phyloP scores from a whole-genome alignment of 2,888 invertebrate species.

The Polyploca ridens region DNA sequence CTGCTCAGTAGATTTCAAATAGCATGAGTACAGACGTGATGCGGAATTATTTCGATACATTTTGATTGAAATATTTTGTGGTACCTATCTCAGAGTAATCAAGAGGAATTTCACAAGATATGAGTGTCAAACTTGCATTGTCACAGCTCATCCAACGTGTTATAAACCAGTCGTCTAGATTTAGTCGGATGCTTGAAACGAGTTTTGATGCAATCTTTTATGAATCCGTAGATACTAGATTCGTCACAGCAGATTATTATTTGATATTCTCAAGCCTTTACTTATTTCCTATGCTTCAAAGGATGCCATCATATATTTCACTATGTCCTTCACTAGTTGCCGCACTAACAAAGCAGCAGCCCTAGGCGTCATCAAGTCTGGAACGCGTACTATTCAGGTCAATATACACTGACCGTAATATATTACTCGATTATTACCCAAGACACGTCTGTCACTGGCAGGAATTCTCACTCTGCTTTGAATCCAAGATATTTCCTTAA shows the following conservation, averaged over 20 bases:
- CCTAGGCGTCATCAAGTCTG: constrained; percentile 62
- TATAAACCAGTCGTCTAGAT: background rate
- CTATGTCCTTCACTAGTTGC: constrained; percentile 15
- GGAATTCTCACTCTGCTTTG: constrained; percentile 1
- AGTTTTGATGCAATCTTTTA: background rate
- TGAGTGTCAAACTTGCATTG: too few species aligned
- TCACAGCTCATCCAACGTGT: too few species aligned
- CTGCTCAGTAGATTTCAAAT: background rate
- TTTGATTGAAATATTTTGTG: too few species aligned
- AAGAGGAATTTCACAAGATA: too few species aligned
- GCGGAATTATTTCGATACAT: too few species aligned
- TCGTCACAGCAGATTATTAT: too few species aligned
- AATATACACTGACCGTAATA: constrained; percentile 61
- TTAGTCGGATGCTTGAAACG: background rate
- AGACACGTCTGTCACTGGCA: constrained; percentile 21
- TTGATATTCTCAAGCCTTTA: too few species aligned
- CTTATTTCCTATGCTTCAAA: background rate
- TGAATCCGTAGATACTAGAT: background rate
- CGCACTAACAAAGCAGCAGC: constrained; percentile 24
- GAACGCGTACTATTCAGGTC: constrained; percentile 60
- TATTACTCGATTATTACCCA: constrained; percentile 34
- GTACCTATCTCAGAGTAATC: too few species aligned
- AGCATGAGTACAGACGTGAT: too few species aligned
- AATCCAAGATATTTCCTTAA: constrained; percentile 8
- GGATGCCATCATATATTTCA: background rate